Percentiles rank a stretch among this genome's conserved stretches.
Evolutionary conservation across 2,113 vertebrate genomes (phyloP).

Genomic region (Daubentonia madagascariensis): DNA sequence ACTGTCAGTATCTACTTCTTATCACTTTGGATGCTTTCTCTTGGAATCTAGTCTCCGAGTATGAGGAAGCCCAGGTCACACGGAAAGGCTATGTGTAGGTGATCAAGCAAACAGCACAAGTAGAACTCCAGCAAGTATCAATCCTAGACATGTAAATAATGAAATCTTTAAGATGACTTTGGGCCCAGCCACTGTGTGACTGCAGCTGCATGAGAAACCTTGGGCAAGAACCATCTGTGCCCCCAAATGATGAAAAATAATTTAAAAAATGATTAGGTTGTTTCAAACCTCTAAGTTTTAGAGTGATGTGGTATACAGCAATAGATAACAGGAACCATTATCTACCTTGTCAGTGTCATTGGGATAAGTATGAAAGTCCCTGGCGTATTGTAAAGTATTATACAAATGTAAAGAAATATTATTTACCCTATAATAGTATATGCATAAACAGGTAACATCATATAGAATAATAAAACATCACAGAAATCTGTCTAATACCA

Average conservation of each 20-base stretch:
- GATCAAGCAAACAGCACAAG: neutral
- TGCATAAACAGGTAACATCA: neutral
- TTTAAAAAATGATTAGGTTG: neutral
- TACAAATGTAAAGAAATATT: neutral
- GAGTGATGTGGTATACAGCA: neutral
- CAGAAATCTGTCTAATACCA: neutral
- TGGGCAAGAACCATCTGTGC: neutral
- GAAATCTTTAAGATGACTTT: neutral
- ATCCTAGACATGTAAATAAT: neutral
- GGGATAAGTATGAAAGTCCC: neutral
- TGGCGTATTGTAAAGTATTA: neutral
- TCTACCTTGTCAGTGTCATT: neutral
- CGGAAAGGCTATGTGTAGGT: neutral
- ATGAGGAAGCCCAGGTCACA: neutral
- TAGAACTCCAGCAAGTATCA: neutral
- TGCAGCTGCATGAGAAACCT: neutral
- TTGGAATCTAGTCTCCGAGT: neutral
- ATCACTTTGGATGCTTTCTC: neutral
- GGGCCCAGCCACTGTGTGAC: neutral
- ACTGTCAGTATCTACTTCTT: neutral
- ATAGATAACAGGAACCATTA: neutral
- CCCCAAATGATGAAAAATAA: neutral
- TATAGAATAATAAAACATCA: neutral
- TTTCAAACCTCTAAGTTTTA: neutral
- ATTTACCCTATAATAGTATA: neutral